Conservation (phyloP, 2,113 vertebrate genomes). For the Sapajus apella region DNA sequence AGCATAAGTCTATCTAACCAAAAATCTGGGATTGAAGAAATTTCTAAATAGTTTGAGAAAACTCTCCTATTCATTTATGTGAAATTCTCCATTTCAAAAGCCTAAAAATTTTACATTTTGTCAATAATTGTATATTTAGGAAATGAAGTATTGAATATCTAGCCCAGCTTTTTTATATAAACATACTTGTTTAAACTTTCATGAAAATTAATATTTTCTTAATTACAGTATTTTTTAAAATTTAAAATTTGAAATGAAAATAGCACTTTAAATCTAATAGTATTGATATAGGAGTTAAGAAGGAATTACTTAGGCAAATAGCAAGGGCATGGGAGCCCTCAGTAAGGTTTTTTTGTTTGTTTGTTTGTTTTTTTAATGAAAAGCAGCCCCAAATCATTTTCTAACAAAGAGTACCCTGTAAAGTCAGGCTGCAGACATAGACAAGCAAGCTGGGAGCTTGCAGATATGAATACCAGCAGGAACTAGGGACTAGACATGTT, state of each 20-base stretch:
- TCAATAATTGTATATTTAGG: neutral
- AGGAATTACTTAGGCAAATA: too few species aligned
- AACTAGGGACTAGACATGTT: too few species aligned
- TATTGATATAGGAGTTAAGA: neutral
- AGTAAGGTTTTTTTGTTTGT: too few species aligned
- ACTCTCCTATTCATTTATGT: neutral
- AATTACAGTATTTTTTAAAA: neutral
- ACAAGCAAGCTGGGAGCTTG: too few species aligned
- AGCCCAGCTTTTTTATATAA: neutral
- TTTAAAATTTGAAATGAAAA: neutral
- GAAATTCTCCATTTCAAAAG: neutral
- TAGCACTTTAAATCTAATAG: neutral
- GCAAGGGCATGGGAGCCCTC: too few species aligned
- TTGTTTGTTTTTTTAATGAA: too few species aligned
- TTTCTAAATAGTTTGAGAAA: neutral
- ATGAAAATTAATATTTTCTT: neutral
- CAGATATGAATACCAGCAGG: too few species aligned
- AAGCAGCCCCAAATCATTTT: too few species aligned
- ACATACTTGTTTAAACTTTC: neutral
- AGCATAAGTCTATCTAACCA: neutral
- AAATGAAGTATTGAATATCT: neutral
- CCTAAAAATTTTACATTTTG: neutral
- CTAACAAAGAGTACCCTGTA: too few species aligned
- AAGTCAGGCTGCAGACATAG: too few species aligned
- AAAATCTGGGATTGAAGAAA: neutral